A percentile compares a stretch with the other conserved stretches of the same genome.
These are phyloP conservation scores for Peucedramus taeniatus DNA, from an alignment of 2,113 vertebrate species.

Conservation along the genomic window DNA sequence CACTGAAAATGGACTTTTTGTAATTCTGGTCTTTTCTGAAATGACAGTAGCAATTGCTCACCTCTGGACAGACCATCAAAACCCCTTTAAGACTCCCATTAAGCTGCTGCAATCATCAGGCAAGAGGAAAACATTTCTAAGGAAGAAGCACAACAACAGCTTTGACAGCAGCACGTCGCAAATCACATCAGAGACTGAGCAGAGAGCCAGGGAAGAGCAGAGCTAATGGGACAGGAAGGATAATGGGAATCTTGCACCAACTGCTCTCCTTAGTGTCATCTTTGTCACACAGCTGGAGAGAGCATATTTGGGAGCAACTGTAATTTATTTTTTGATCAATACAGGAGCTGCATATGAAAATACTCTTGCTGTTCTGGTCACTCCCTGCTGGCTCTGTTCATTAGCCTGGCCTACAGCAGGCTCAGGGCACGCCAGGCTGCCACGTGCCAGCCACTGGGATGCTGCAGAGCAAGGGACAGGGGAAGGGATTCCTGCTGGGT, in stretches of 20 bases:
- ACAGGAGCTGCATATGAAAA: background rate
- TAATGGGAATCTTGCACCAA: background rate
- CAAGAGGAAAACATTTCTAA: background rate
- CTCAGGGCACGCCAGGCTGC: background rate
- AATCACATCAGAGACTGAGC: background rate
- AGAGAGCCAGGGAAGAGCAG: background rate
- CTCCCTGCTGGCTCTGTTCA: background rate
- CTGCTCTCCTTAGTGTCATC: background rate
- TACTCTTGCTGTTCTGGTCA: rapidly evolving
- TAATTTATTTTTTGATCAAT: background rate
- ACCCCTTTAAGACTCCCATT: background rate
- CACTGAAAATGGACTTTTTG: background rate
- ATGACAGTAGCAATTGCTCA: background rate
- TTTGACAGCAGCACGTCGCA: background rate
- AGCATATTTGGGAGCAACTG: background rate
- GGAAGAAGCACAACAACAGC: background rate
- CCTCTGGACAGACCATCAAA: background rate
- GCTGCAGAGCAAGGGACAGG: background rate
- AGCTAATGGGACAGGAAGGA: background rate
- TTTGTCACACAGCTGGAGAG: background rate
- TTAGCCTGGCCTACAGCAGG: background rate
- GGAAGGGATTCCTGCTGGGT: background rate
- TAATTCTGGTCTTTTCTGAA: background rate
- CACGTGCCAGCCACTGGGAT: background rate
- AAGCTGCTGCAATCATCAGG: background rate